Evolutionary conservation across 2,888 invertebrate species (phyloP), one percentile per base, ranked within the genome.

Genomic region (Drosophila mercatorum): DNA sequence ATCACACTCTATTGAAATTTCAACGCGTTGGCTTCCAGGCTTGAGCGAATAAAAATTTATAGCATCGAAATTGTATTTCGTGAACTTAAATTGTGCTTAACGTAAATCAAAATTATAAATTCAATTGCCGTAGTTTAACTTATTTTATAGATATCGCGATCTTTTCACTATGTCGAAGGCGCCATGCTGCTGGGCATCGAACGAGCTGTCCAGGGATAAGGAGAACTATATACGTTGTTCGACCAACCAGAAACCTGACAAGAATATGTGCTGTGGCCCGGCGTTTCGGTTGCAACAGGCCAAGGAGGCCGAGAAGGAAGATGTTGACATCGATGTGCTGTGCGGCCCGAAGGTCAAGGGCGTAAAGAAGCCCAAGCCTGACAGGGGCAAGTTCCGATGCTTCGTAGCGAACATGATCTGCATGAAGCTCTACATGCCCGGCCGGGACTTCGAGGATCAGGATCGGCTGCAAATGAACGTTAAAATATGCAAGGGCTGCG

Each of bases 1-100:
- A 7, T 66, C 80, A 84, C 66, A 77, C 75, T 83, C 84, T 81
- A 80, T 80, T 83, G 75, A 75, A 72, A 73, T 67, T 86, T 84
- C 72, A 68, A 70, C 71, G 78, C 68, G 84, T 72, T 73, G 72
- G 73, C 67, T 72, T 74, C 69, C 60, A 68, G 87, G 81, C 71
- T 68, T 65, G 49, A 59, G 68, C 67, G 55, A 47, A 36, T 71
- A 68, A 44, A 86, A 84, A 77, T 86, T 83, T 49, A 55, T 46
- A 46, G 52, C 53, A 46, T 64, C 56, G 43, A 76, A 80, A 74
- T 61, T 72, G 57, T 68, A 51, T 67, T 52, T 67, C 43, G 61
- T 41, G 58, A 40, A 49, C 41, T 43, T 62, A 28, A 38, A 51
- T 63, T 34, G 62, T 69, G 47, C 47, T 5, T 11, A 28, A 10